A percentile compares a stretch with the other conserved stretches of the same genome.
These are phyloP conservation scores for Bhutanitis thaidina DNA, from an alignment of 2,888 invertebrate species.

Conservation along the genomic window DNA sequence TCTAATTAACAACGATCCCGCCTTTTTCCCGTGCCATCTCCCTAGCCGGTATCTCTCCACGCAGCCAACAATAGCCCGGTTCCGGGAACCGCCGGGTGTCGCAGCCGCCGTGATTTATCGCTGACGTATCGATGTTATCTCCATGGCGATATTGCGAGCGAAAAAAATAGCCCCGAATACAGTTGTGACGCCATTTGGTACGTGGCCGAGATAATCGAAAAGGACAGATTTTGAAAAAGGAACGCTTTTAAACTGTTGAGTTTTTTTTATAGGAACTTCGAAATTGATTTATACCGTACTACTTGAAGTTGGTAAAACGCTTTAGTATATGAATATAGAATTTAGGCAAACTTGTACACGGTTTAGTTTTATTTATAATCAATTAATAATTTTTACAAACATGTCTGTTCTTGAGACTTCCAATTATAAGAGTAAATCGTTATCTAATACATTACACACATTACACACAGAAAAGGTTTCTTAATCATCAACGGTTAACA, in stretches of 20 bases:
- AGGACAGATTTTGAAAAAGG: neutral
- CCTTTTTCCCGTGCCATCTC: neutral
- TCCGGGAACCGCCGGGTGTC: conserved; percentile 8
- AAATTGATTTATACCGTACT: no score
- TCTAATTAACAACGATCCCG: conserved; percentile 11
- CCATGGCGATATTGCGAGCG: conserved; percentile 23
- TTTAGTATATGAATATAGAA: no score
- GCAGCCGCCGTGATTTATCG: conserved; percentile 49
- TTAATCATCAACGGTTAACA: no score
- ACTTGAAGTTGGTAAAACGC: no score
- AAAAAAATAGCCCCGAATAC: conserved; percentile 10
- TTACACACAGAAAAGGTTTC: no score
- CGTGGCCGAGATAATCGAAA: neutral
- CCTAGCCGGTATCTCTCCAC: neutral
- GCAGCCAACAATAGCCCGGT: conserved; percentile 8
- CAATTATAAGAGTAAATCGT: no score
- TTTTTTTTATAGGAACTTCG: no score
- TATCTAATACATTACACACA: no score
- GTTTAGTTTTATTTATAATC: no score
- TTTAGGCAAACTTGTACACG: no score
- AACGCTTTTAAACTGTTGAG: neutral
- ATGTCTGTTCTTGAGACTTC: no score
- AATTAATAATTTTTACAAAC: no score
- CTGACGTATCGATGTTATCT: conserved; percentile 27
- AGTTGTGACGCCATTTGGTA: conserved; percentile 15